phyloP scores from a whole-genome alignment of 2,113 vertebrate species.

The Tragelaphus buxtoni region DNA sequence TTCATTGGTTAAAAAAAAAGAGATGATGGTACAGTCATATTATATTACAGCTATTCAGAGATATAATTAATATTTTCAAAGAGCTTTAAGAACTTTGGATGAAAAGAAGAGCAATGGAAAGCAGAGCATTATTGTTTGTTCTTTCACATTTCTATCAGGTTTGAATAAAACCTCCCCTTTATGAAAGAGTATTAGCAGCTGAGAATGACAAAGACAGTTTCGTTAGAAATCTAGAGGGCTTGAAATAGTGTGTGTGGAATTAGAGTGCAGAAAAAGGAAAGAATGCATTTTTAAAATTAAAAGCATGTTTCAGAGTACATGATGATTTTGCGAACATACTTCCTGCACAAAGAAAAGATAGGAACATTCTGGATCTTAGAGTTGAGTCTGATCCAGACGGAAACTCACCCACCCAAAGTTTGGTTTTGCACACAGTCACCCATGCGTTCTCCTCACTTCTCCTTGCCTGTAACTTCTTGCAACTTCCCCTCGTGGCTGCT shows the following conservation, averaged over 20 bases:
- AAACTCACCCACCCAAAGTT: neutral
- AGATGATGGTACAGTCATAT: neutral
- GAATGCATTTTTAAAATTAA: neutral
- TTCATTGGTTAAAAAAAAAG: neutral
- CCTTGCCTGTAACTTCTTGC: neutral
- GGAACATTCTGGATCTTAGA: neutral
- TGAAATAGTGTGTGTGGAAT: neutral
- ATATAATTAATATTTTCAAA: slow-evolving; percentile 33
- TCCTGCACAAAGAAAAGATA: neutral
- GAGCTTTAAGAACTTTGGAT: neutral
- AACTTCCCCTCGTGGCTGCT: neutral
- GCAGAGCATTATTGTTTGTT: neutral
- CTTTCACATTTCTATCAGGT: slow-evolving; percentile 42
- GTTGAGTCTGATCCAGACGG: neutral
- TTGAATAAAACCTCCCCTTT: slow-evolving; percentile 34
- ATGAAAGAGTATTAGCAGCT: slow-evolving; percentile 5
- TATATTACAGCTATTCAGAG: slow-evolving; percentile 10
- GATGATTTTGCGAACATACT: neutral
- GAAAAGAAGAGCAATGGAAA: neutral
- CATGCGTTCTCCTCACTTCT: neutral
- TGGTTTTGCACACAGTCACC: neutral
- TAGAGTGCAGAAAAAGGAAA: slow-evolving; percentile 10
- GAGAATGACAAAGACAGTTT: slow-evolving; percentile 30
- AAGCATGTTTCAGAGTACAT: neutral
- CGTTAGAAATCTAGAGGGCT: neutral